Conservation (phyloP, 2,113 vertebrate species). For the Potamarius usumacintae region DNA sequence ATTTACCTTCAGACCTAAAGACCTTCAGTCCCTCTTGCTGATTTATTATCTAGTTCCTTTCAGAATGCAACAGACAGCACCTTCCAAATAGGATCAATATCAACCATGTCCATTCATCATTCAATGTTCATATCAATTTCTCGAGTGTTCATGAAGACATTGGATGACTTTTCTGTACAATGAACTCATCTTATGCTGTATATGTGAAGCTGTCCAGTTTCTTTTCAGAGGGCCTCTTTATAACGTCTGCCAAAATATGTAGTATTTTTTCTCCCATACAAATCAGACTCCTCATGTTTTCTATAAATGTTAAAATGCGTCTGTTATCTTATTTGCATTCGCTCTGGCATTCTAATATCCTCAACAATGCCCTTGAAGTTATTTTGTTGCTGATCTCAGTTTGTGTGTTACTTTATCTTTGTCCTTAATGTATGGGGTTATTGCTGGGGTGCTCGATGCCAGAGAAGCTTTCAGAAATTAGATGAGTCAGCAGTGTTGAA, state of each 20-base stretch:
- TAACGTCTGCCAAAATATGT: not conserved
- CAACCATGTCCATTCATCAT: not conserved
- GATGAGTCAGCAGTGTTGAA: conserved; percentile 32
- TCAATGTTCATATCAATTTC: not conserved
- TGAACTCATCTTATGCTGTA: not conserved
- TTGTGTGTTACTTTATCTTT: not conserved
- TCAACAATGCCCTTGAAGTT: conserved; percentile 4
- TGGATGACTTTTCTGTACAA: not conserved
- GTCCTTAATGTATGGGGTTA: conserved; percentile 11
- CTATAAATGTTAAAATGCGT: not conserved
- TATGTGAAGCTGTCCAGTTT: not conserved
- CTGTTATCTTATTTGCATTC: not conserved
- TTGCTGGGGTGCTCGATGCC: conserved; percentile 9
- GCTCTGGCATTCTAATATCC: not conserved
- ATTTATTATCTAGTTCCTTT: not conserved
- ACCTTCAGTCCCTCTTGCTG: not conserved
- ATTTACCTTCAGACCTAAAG: not conserved
- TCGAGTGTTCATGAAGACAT: not conserved
- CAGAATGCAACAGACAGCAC: not conserved
- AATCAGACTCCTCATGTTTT: not conserved
- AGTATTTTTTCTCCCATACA: not conserved
- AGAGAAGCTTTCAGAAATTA: conserved; percentile 41
- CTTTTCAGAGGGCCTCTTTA: not conserved
- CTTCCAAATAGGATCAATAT: not conserved
- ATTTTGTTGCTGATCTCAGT: not conserved